phyloP scores from a whole-genome alignment of 2,113 vertebrate species.

The Pseudorhombus dupliciocellatus region DNA sequence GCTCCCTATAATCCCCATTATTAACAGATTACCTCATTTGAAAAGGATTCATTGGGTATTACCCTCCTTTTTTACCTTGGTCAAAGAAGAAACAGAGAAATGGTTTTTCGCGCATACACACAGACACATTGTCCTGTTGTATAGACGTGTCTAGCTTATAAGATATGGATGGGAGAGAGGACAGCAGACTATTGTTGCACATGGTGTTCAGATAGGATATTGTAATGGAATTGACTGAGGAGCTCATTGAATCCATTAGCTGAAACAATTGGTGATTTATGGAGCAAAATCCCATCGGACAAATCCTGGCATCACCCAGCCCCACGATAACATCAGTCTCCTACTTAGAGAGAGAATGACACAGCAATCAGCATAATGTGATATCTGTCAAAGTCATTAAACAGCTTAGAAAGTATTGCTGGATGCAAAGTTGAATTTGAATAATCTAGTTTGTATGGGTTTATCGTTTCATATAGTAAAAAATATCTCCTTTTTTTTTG shows the following conservation, averaged over 20 bases:
- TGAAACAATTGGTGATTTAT: slow-evolving; percentile 51
- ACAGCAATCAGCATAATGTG: slow-evolving; percentile 16
- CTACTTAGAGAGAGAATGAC: slow-evolving; percentile 9
- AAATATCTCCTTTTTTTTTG: too few species aligned
- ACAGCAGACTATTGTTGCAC: slow-evolving; percentile 19
- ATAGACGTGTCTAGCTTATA: background rate
- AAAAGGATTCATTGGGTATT: slow-evolving; percentile 51
- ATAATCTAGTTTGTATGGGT: background rate
- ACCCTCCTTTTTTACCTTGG: slow-evolving; percentile 33
- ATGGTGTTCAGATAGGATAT: slow-evolving; percentile 23
- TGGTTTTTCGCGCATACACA: background rate
- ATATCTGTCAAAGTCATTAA: background rate
- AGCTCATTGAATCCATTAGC: slow-evolving; percentile 48
- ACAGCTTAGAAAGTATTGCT: too few species aligned
- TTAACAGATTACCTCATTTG: slow-evolving; percentile 63
- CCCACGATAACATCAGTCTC: slow-evolving; percentile 34
- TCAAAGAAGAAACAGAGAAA: slow-evolving; percentile 7
- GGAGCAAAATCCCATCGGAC: slow-evolving; percentile 26
- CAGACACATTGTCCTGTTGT: slow-evolving; percentile 4
- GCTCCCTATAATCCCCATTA: slow-evolving; percentile 66
- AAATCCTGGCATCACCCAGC: slow-evolving; percentile 21
- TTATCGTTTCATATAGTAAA: too few species aligned
- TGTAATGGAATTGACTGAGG: slow-evolving; percentile 34
- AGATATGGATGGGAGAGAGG: background rate
- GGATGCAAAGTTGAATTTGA: background rate